Evolutionary conservation across 2,888 invertebrate species (phyloP).

Genomic region (Sericinus montela): DNA sequence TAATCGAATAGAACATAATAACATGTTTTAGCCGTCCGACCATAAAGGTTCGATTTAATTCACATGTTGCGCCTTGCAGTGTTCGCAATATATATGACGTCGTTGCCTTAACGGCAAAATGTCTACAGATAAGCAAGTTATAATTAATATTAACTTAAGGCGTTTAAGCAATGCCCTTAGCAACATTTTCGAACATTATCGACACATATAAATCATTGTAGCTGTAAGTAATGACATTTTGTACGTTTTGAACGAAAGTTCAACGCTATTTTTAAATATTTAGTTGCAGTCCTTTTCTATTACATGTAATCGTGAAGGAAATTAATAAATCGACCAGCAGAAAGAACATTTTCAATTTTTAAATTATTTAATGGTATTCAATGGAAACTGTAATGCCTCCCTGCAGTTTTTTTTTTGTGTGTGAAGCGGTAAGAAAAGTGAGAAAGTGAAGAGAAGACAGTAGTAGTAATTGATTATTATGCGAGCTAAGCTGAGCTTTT

Average conservation of each 20-base stretch:
- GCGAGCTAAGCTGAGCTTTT: too few species aligned
- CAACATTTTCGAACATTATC: constrained; percentile 5
- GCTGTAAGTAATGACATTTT: constrained; percentile 9
- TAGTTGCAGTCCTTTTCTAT: background rate
- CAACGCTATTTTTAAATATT: background rate
- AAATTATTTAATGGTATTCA: too few species aligned
- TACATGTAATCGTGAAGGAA: too few species aligned
- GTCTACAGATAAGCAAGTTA: background rate
- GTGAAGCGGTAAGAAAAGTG: too few species aligned
- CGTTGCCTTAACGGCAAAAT: constrained; percentile 7
- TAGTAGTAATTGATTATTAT: too few species aligned
- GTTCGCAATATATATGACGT: constrained; percentile 11
- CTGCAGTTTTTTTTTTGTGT: too few species aligned
- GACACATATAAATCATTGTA: background rate
- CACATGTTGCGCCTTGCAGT: constrained; percentile 8
- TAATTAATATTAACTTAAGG: constrained; percentile 16
- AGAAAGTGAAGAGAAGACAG: too few species aligned
- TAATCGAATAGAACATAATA: constrained; percentile 12
- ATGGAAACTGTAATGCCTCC: too few species aligned
- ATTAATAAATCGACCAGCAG: too few species aligned
- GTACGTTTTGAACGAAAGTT: background rate
- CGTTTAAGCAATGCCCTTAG: constrained; percentile 5
- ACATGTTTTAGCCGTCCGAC: constrained; percentile 6
- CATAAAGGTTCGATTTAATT: constrained; percentile 10
- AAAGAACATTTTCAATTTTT: too few species aligned